Conservation (phyloP, 2,113 vertebrate genomes). For the Desmodus rotundus region DNA sequence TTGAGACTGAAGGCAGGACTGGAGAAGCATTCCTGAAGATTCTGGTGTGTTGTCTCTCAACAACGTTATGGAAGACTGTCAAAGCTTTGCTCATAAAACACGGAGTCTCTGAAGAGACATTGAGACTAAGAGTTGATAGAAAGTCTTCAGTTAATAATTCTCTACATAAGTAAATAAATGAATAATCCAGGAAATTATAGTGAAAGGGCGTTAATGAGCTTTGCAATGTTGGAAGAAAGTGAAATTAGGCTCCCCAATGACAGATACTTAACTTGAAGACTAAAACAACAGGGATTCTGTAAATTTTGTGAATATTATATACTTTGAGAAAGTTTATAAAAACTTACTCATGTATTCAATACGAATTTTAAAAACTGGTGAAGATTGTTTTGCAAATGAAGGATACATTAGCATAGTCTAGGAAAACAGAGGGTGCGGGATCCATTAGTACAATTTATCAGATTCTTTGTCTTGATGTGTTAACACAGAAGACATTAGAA, state of each 20-base stretch:
- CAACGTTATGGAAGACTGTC: not conserved
- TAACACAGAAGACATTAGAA: slow-evolving; percentile 31
- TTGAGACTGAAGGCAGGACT: not conserved
- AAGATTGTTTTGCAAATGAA: slow-evolving; percentile 16
- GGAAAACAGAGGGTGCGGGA: not conserved
- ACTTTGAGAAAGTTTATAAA: not conserved
- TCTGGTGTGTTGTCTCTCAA: not conserved
- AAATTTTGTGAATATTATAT: not conserved
- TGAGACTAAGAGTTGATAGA: not conserved
- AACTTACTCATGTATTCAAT: not conserved
- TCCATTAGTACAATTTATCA: slow-evolving; percentile 26
- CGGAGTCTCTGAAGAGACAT: not conserved
- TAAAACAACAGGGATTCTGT: slow-evolving; percentile 16
- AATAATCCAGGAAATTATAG: not conserved
- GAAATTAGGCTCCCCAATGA: not conserved
- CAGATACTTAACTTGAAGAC: slow-evolving; percentile 4
- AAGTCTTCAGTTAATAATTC: not conserved
- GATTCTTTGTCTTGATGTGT: slow-evolving; percentile 4
- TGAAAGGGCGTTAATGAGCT: not conserved
- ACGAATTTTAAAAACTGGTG: not conserved
- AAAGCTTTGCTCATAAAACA: not conserved
- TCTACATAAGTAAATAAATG: not conserved
- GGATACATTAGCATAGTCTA: not conserved
- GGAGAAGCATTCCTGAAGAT: not conserved
- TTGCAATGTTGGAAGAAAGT: not conserved